These are phyloP conservation scores for Trichosurus vulpecula DNA, from an alignment of 2,797 vertebrate genomes.

Conservation along the genomic window DNA sequence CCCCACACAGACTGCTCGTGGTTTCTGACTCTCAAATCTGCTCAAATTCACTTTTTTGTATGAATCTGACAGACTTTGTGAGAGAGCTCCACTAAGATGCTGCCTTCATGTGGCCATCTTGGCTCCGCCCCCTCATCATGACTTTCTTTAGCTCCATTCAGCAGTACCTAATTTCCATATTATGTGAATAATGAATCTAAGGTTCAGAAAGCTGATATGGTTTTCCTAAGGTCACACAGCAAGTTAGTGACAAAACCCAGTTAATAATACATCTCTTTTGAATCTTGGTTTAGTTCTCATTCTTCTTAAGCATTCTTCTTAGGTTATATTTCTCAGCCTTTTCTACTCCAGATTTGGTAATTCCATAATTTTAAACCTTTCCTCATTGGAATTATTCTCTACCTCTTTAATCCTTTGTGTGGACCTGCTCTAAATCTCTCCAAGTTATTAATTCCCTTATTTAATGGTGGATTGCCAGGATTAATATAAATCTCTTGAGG, in stretches of 20 bases:
- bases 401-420: not conserved
- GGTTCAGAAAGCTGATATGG: not conserved
- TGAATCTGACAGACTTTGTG: too few relatives aligned
- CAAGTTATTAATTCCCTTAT: not conserved
- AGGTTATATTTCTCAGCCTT: not conserved
- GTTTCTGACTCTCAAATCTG: too few relatives aligned
- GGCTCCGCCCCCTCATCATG: too few relatives aligned
- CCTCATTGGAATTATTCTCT: not conserved
- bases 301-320: not conserved
- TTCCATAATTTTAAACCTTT: not conserved
- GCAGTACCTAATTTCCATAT: not conserved
- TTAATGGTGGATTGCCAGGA: not conserved
- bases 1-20: too few relatives aligned
- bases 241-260: not conserved
- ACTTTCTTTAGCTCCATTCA: not conserved
- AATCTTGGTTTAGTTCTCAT: not conserved
- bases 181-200: not conserved
- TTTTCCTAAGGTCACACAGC: not conserved
- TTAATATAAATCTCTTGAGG: not conserved
- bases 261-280: not conserved
- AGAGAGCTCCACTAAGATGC: too few relatives aligned
- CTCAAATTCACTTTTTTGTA: too few relatives aligned
- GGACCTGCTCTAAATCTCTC: not conserved
- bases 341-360: not conserved
- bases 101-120: too few relatives aligned